These are phyloP conservation scores for Nipponacmea schrenckii DNA, from an alignment of 2,888 invertebrate species.

Conservation along the genomic window DNA sequence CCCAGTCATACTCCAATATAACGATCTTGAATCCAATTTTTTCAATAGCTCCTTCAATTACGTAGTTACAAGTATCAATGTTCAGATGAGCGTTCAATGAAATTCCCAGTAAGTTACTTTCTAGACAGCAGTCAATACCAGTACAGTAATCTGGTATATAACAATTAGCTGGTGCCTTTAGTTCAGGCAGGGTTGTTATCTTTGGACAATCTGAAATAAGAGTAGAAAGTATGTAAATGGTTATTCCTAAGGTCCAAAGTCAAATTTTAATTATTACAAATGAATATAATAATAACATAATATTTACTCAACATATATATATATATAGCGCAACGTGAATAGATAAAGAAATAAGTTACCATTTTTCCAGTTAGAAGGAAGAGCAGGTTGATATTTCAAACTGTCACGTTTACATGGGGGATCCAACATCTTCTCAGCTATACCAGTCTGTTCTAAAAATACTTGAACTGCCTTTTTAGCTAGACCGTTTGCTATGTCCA, in stretches of 20 bases:
- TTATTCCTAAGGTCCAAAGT: neutral
- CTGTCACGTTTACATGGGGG: slow-evolving; percentile 13
- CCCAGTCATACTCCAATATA: slow-evolving; percentile 25
- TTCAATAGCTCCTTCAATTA: slow-evolving; percentile 19
- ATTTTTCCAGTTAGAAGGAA: slow-evolving; percentile 6
- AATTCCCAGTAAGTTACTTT: slow-evolving; percentile 12
- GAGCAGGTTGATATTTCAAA: slow-evolving; percentile 7
- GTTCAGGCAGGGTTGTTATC: neutral
- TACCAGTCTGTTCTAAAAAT: slow-evolving; percentile 3
- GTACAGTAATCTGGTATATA: slow-evolving; percentile 19
- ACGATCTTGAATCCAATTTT: slow-evolving; percentile 17
- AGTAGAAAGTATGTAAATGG: neutral
- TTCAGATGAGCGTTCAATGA: slow-evolving; percentile 15
- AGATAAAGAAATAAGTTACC: neutral
- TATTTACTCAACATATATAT: too few species aligned
- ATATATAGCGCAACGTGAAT: too few species aligned
- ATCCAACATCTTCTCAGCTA: slow-evolving; percentile 6
- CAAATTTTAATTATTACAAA: neutral
- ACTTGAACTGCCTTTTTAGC: slow-evolving; percentile 7
- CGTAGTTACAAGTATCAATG: slow-evolving; percentile 23
- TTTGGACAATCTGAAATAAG: neutral
- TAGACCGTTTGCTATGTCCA: slow-evolving; percentile 3
- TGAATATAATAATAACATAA: too few species aligned
- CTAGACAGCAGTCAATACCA: slow-evolving; percentile 24
- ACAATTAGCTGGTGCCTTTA: slow-evolving; percentile 18